These are phyloP conservation scores for Oceanites oceanicus DNA, from an alignment of 2,113 vertebrate genomes.

Conservation along the genomic window DNA sequence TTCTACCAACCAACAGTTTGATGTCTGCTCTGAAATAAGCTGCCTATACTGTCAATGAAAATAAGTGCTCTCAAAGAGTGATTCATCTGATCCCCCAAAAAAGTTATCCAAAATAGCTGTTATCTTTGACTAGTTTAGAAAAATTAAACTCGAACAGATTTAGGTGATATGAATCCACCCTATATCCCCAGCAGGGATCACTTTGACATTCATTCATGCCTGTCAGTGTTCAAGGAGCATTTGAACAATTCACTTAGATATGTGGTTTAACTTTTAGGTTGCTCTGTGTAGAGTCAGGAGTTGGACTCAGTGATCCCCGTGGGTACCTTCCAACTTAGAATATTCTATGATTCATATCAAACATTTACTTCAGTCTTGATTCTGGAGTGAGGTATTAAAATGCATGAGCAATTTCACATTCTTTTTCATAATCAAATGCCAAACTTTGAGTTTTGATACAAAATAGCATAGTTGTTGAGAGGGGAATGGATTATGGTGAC, in stretches of 20 bases:
- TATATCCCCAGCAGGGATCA: neutral
- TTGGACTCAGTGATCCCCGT: neutral
- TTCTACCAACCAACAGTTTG: neutral
- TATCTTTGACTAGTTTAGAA: neutral
- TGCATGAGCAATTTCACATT: neutral
- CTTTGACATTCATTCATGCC: neutral
- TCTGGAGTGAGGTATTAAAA: neutral
- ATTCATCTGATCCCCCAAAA: neutral
- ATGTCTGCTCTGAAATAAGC: neutral
- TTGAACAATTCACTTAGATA: neutral
- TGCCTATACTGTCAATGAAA: neutral
- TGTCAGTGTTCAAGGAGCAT: neutral
- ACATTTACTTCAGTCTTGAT: neutral
- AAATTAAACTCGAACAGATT: neutral
- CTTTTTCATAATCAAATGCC: neutral
- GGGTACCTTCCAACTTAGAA: neutral
- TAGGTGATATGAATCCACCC: neutral
- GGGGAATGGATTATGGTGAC: neutral
- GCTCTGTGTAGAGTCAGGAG: neutral
- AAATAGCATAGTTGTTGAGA: neutral
- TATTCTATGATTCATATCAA: neutral
- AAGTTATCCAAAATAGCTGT: neutral
- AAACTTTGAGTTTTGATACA: neutral
- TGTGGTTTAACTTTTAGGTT: neutral
- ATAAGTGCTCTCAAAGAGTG: neutral